Percentiles rank a stretch among this genome's conserved stretches.
phyloP scores from a whole-genome alignment of 2,888 invertebrate species.

The Listrodromus nycthemerus region DNA sequence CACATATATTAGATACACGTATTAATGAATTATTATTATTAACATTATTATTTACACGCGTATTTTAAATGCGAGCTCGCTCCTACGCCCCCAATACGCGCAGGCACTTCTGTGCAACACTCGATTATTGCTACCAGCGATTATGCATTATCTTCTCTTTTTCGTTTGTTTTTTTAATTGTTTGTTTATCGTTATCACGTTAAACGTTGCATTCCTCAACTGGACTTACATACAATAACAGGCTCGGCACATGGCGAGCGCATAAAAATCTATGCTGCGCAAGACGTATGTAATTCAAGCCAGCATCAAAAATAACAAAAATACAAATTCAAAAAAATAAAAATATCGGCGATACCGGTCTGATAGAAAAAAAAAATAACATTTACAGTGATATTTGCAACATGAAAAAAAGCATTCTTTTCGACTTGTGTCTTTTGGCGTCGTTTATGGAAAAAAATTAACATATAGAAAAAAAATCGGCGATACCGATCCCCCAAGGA shows the following conservation, averaged over 20 bases:
- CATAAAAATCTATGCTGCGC: conserved; percentile 42
- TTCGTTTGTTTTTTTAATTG: conserved; percentile 13
- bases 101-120: conserved; percentile 40
- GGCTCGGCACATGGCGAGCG: conserved; percentile 34
- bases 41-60: conserved; percentile 49
- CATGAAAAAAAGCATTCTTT: conserved; percentile 43
- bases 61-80: conserved; percentile 42
- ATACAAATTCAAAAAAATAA: conserved; percentile 22
- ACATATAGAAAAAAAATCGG: conserved; percentile 32
- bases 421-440: conserved; percentile 57
- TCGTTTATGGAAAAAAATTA: conserved; percentile 11
- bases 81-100: not conserved
- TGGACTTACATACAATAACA: conserved; percentile 18
- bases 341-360: conserved; percentile 20
- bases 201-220: not conserved
- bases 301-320: conserved; percentile 52
- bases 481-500: conserved; percentile 32
- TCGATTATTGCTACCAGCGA: conserved; percentile 33
- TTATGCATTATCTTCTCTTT: conserved; percentile 8
- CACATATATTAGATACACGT: conserved; percentile 83
- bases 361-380: conserved; percentile 39
- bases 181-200: not conserved
- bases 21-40: conserved; percentile 62
- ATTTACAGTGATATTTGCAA: conserved; percentile 57
- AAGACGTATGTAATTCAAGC: conserved; percentile 37